Evolutionary conservation across 2,113 vertebrate genomes (phyloP).

Genomic region (Sander vitreus): DNA sequence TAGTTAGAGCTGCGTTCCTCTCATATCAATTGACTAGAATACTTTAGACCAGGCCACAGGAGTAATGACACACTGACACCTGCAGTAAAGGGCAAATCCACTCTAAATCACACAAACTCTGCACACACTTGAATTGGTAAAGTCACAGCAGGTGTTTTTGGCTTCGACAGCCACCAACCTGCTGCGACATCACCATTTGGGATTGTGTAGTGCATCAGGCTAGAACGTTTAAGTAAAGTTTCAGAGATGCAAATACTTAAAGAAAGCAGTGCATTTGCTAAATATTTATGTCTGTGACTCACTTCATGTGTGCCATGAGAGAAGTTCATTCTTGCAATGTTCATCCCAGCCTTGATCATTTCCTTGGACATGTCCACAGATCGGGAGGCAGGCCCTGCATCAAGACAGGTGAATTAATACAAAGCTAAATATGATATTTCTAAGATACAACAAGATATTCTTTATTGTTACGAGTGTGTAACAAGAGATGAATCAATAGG

Average conservation of each 20-base stretch:
- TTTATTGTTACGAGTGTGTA: neutral
- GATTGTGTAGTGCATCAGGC: neutral
- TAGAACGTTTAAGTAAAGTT: neutral
- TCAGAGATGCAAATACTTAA: neutral
- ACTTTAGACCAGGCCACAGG: slow-evolving; percentile 22
- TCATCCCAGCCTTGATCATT: slow-evolving; percentile 99
- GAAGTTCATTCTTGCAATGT: slow-evolving; percentile 98
- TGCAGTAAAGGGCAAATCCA: slow-evolving; percentile 55
- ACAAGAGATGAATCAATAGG: slow-evolving; percentile 3
- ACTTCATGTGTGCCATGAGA: slow-evolving; percentile 98
- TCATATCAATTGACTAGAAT: no score
- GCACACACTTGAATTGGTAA: neutral
- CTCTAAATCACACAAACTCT: slow-evolving; percentile 11
- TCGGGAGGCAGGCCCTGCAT: slow-evolving; percentile 92
- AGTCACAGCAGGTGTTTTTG: neutral
- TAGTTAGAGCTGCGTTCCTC: no score
- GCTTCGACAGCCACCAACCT: neutral
- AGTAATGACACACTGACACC: slow-evolving; percentile 62
- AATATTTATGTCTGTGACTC: slow-evolving; percentile 33
- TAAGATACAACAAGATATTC: neutral
- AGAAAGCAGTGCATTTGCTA: neutral
- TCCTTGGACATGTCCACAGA: slow-evolving; percentile 92
- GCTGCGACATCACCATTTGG: neutral
- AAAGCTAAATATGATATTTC: neutral
- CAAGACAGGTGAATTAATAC: neutral